Evolutionary conservation across 2,113 vertebrate species (phyloP).

Genomic region (Sebastes fasciatus): DNA sequence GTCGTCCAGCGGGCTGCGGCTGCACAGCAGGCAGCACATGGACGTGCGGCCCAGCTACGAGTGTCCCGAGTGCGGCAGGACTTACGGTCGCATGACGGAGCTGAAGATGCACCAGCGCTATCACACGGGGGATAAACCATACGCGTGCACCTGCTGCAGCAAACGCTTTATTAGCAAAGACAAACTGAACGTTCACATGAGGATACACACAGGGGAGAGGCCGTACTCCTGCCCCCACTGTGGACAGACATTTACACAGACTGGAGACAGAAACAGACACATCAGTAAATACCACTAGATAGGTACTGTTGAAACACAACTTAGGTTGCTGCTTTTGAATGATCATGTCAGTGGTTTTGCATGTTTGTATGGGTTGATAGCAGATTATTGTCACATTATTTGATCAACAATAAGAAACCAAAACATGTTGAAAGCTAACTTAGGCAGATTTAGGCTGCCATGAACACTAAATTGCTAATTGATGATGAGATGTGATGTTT

Average conservation of each 20-base stretch:
- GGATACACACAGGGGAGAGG: constrained; percentile 77
- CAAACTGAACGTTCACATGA: constrained; percentile 79
- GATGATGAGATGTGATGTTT: neutral
- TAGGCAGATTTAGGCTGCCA: neutral
- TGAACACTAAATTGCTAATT: neutral
- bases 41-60: constrained; percentile 70
- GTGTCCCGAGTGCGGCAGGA: constrained; percentile 75
- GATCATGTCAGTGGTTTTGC: constrained; percentile 28
- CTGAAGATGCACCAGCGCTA: constrained; percentile 82
- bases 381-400: neutral
- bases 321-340: neutral
- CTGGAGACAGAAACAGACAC: constrained; percentile 80
- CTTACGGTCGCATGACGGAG: constrained; percentile 77
- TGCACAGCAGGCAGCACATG: constrained; percentile 76
- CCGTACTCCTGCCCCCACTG: constrained; percentile 77
- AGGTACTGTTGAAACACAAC: neutral
- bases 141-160: constrained; percentile 73
- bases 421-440: constrained; percentile 8
- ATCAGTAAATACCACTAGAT: constrained; percentile 73
- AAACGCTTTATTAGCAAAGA: constrained; percentile 79
- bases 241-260: constrained; percentile 77
- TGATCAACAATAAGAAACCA: neutral
- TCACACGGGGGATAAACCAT: constrained; percentile 79
- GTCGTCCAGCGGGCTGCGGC: constrained; percentile 72
- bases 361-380: constrained; percentile 10